phyloP scores from a whole-genome alignment of 2,888 invertebrate genomes.

The Tortricodes alternella region DNA sequence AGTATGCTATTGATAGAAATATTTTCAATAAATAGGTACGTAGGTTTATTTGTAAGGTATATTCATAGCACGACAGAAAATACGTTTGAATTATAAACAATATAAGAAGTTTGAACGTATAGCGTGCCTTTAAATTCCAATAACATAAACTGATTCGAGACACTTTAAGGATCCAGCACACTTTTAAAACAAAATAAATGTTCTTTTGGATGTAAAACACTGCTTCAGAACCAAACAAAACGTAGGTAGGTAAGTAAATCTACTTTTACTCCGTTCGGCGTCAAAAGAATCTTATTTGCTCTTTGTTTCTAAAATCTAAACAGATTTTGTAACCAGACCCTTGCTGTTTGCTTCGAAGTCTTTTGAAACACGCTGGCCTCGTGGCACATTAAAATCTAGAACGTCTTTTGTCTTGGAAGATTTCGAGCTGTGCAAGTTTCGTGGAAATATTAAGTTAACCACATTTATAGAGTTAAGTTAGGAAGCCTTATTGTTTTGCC shows the following conservation, averaged over 20 bases:
- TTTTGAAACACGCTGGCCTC: constrained; percentile 12
- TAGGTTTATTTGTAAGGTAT: no score
- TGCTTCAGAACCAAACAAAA: constrained; percentile 20
- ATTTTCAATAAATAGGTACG: no score
- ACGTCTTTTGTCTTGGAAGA: neutral
- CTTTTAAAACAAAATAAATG: constrained; percentile 30
- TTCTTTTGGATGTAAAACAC: constrained; percentile 39
- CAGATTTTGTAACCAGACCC: constrained; percentile 19
- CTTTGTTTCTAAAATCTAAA: constrained; percentile 14
- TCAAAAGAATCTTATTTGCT: constrained; percentile 26
- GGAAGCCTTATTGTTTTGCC: no score
- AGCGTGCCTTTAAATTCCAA: neutral
- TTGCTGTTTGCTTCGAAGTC: neutral
- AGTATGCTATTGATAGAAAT: no score
- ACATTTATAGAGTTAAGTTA: no score
- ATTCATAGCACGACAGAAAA: no score
- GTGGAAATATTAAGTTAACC: no score
- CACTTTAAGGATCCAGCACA: neutral
- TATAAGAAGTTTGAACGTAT: no score
- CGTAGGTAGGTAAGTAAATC: constrained; percentile 35
- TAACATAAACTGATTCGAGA: neutral
- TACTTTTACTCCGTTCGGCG: constrained; percentile 35
- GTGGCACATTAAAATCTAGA: constrained; percentile 4
- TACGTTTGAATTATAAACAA: no score
- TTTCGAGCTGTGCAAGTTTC: no score